Conservation (phyloP, 1,140 invertebrate species). For the Augochlora pura region DNA sequence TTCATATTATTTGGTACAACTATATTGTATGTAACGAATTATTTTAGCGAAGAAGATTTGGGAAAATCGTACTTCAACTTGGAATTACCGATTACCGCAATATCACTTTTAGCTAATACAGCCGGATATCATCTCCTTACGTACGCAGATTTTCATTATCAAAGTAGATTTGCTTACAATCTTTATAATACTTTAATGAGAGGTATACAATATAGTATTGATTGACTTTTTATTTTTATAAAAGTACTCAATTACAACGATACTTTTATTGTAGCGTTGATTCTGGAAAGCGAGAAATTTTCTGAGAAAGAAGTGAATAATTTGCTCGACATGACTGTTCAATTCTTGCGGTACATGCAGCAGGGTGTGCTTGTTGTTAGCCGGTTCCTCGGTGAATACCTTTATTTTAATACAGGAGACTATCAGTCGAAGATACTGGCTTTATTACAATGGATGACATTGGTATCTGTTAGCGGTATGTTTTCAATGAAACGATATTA, state of each 20-base stretch:
- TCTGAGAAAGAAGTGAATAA: conserved; percentile 67
- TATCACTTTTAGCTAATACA: conserved; percentile 72
- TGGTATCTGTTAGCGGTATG: conserved; percentile 63
- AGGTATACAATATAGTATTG: conserved; percentile 55
- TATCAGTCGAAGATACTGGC: conserved; percentile 65
- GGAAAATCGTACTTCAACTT: conserved; percentile 70
- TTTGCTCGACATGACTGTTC: conserved; percentile 70
- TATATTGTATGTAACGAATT: conserved; percentile 12
- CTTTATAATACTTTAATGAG: conserved; percentile 73
- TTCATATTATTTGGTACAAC: neutral
- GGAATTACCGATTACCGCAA: conserved; percentile 73
- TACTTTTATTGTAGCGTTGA: conserved; percentile 66
- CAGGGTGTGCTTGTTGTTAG: conserved; percentile 75
- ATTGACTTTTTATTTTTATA: neutral
- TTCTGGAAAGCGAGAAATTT: conserved; percentile 69
- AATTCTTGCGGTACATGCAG: conserved; percentile 76
- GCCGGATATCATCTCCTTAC: conserved; percentile 76
- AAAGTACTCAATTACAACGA: conserved; percentile 6
- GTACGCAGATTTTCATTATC: conserved; percentile 71
- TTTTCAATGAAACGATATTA: conserved; percentile 6
- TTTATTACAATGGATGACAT: conserved; percentile 73
- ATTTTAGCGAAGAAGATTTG: conserved; percentile 66
- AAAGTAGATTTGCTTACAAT: conserved; percentile 76
- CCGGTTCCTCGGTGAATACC: conserved; percentile 73
- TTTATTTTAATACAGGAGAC: conserved; percentile 68